Evolutionary conservation across 2,888 invertebrate species (phyloP), one percentile per base, ranked within the genome.

Genomic region (Harpalus rufipes): DNA sequence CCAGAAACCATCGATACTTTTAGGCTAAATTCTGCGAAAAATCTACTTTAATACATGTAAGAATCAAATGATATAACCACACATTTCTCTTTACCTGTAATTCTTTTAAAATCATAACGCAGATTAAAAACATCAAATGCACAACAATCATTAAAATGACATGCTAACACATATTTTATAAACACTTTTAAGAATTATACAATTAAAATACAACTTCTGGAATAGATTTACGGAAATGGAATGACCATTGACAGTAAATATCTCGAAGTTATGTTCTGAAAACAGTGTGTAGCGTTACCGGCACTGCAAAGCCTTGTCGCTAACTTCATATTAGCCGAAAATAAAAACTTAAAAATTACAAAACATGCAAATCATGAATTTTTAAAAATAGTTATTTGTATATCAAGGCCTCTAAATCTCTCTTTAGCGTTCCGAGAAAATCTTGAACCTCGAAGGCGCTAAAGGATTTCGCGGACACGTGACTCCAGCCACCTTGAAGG

Each of bases 1-100:
- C 96, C 96, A 95, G 95, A 92, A 93, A 92, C 92, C 93, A 93
- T 93, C 92, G 93, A 93, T 92, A 89, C 90, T 90, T 90, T 90
- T 88, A 89, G 86, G 87, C 88, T 88, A 88, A 89, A 87, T 89
- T 90, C 90, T 90, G 88, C 61, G 61, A 76, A 84, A 84, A 78
- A 63, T 39, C 56, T 82, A 16, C n/a, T 72, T 82, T 32, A 68
- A 41, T 61, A 76, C 21, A 76, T 25, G 41, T 59, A 61, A n/a
- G 61, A 74, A 74, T 41, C 0, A 74, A 82, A 83, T 85, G 85
- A 85, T 85, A 86, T 86, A 86, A 86, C 86, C 87, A 86, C 87
- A 88, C 86, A 84, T 85, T 86, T 86, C 80, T 86, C 86, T 85
- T 86, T 86, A 84, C 83, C 83, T 76, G 76, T 25, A 76, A 76